These are phyloP conservation scores for Tetrao urogallus DNA, from an alignment of 2,113 vertebrate genomes.

Conservation along the genomic window DNA sequence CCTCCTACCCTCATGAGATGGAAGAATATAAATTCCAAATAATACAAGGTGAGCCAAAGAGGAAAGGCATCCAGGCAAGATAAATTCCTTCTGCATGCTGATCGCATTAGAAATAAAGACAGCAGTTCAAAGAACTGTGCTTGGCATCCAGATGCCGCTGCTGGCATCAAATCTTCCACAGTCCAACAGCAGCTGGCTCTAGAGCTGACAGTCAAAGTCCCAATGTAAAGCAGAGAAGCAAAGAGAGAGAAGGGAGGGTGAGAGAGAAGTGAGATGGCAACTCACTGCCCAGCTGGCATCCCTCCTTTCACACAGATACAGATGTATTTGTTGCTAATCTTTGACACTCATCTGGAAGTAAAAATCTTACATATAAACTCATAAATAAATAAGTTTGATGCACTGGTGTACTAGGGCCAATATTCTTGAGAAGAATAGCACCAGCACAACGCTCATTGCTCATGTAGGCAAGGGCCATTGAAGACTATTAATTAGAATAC, in stretches of 20 bases:
- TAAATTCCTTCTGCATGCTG: constrained; percentile 34
- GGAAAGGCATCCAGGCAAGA: constrained; percentile 23
- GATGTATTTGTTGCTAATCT: not conserved
- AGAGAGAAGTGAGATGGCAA: not conserved
- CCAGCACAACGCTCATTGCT: not conserved
- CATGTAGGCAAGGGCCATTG: not conserved
- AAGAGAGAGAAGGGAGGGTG: not conserved
- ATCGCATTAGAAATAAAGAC: constrained; percentile 20
- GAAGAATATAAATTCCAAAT: constrained; percentile 37
- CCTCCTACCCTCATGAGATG: not conserved
- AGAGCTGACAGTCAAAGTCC: constrained; percentile 27
- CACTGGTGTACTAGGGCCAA: not conserved
- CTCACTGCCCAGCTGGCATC: not conserved
- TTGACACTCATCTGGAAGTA: not conserved
- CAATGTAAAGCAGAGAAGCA: not conserved
- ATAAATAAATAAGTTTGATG: not conserved
- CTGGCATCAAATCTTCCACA: constrained; percentile 7
- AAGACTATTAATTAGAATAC: not conserved
- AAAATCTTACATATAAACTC: not conserved
- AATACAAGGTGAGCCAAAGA: constrained; percentile 48
- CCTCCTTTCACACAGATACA: not conserved
- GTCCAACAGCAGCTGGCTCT: constrained; percentile 5
- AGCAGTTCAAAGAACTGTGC: constrained; percentile 17
- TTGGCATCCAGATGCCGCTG: constrained; percentile 48
- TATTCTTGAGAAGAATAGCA: not conserved